These are phyloP conservation scores for Cerastis leucographa DNA, from an alignment of 2,888 invertebrate genomes.

Conservation along the genomic window DNA sequence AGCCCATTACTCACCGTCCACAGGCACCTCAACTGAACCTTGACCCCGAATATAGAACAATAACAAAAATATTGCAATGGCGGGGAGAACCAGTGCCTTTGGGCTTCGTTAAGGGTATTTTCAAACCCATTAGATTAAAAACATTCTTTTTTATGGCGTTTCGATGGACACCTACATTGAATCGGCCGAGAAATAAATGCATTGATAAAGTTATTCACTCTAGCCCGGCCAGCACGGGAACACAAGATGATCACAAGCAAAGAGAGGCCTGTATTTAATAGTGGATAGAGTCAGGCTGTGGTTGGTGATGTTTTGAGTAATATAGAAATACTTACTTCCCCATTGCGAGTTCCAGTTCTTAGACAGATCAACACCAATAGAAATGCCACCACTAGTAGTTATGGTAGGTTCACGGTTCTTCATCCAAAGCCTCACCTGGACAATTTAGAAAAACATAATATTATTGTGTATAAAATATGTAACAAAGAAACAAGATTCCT, in stretches of 20 bases:
- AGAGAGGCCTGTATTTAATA: not conserved
- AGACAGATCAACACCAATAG: slow-evolving; percentile 91
- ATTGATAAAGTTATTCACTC: too few species aligned
- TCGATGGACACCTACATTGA: not conserved
- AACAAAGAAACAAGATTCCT: too few species aligned
- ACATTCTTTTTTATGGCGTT: not conserved
- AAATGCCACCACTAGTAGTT: slow-evolving; percentile 84
- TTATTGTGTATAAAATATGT: not conserved
- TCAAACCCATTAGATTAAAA: too few species aligned
- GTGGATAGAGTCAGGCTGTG: not conserved
- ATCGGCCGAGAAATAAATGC: not conserved
- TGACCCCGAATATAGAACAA: too few species aligned
- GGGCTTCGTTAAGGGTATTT: too few species aligned
- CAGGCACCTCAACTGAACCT: too few species aligned
- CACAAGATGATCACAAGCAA: too few species aligned
- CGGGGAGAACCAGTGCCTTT: too few species aligned
- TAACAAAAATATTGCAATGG: too few species aligned
- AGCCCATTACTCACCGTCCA: too few species aligned
- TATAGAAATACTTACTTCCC: slow-evolving; percentile 83
- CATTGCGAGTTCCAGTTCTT: slow-evolving; percentile 92
- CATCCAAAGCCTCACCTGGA: slow-evolving; percentile 91
- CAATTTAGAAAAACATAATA: slow-evolving; percentile 20
- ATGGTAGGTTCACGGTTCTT: slow-evolving; percentile 90
- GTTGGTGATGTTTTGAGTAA: not conserved
- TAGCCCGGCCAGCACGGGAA: too few species aligned